These are phyloP conservation scores for Orchestes rusci DNA, from an alignment of 2,888 invertebrate genomes.

Conservation along the genomic window DNA sequence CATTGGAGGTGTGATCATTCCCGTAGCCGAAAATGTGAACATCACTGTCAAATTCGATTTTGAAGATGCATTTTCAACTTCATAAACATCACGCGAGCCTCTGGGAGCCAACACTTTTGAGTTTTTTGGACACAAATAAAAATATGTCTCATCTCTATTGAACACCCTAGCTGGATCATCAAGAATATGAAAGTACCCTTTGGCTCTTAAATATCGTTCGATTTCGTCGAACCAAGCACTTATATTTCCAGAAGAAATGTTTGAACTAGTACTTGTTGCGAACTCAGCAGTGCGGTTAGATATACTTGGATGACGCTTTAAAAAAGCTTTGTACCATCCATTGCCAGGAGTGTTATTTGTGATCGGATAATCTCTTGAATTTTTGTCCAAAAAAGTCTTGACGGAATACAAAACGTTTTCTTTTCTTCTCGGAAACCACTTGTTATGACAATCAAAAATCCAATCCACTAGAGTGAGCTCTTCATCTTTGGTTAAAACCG, in stretches of 20 bases:
- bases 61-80: conserved; percentile 35
- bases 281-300: conserved; percentile 26
- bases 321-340: conserved; percentile 29
- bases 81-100: conserved; percentile 36
- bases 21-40: conserved; percentile 31
- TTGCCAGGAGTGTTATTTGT: conserved; percentile 27
- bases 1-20: conserved; percentile 28
- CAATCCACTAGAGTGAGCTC: conserved; percentile 25
- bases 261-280: conserved; percentile 29
- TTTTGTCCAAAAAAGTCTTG: conserved; percentile 21
- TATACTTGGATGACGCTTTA: conserved; percentile 28
- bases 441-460: conserved; percentile 31
- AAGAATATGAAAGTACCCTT: conserved; percentile 21
- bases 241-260: conserved; percentile 29
- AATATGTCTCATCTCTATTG: conserved; percentile 34
- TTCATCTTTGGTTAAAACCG: conserved; percentile 14
- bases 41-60: conserved; percentile 39
- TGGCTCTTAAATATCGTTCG: conserved; percentile 24
- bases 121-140: conserved; percentile 31
- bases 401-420: conserved; percentile 21
- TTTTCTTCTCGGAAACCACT: conserved; percentile 33
- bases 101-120: conserved; percentile 27
- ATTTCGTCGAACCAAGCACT: conserved; percentile 29
- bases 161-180: conserved; percentile 30
- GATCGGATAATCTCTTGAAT: conserved; percentile 16